phyloP scores from a whole-genome alignment of 2,113 vertebrate species.

The Scopus umbretta region DNA sequence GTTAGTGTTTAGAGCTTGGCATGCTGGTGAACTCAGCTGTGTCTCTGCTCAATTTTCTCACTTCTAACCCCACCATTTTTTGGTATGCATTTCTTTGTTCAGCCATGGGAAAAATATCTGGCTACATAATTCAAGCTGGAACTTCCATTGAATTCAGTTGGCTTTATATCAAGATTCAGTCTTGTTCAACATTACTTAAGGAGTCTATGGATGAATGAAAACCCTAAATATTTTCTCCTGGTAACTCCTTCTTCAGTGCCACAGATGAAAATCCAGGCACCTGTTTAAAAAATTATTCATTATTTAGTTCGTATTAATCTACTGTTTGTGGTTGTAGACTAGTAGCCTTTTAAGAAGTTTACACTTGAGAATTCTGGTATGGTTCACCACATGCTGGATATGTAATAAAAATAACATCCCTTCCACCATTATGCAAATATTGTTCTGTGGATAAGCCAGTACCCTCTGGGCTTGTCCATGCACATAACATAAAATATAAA shows the following conservation, averaged over 20 bases:
- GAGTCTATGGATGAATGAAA: not conserved
- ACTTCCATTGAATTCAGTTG: not conserved
- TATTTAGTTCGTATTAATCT: not conserved
- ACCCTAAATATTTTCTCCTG: not conserved
- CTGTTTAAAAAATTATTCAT: not conserved
- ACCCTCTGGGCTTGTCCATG: not conserved
- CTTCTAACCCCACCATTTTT: accelerated
- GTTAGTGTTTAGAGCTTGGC: not conserved
- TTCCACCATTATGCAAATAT: not conserved
- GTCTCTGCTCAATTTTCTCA: not conserved
- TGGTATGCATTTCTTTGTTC: not conserved
- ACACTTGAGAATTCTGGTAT: not conserved
- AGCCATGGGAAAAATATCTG: not conserved
- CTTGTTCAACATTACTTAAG: not conserved
- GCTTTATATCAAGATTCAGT: not conserved
- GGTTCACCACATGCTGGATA: not conserved
- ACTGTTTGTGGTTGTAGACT: not conserved
- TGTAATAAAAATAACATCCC: not conserved
- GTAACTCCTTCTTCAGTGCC: not conserved
- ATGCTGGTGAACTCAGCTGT: not conserved
- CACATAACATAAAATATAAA: not conserved
- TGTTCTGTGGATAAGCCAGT: not conserved
- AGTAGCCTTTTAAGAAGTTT: not conserved
- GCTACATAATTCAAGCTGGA: not conserved
- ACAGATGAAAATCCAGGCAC: not conserved